These are phyloP conservation scores for Hylomyscus alleni DNA, from an alignment of 2,797 vertebrate species.

Conservation along the genomic window DNA sequence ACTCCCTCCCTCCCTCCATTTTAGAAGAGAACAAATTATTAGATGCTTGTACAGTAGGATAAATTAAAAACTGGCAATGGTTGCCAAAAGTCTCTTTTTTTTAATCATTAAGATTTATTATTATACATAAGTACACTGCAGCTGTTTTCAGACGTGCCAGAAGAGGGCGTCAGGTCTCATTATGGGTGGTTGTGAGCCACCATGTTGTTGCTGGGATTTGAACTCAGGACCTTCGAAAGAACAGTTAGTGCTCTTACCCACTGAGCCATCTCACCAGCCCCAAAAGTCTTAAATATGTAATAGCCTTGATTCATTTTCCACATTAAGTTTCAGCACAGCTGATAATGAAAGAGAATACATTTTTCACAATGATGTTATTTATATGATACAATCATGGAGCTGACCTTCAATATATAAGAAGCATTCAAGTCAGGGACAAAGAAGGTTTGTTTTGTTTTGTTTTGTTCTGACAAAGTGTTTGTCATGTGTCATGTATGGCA, in stretches of 20 bases:
- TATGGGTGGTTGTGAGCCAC: no score
- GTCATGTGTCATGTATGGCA: not conserved
- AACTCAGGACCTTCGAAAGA: no score
- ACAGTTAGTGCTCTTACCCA: no score
- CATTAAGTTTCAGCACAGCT: not conserved
- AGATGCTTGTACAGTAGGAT: not conserved
- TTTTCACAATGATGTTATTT: not conserved
- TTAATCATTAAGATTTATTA: no score
- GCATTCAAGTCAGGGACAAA: slow-evolving; percentile 24
- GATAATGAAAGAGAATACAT: not conserved
- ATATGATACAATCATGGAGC: not conserved
- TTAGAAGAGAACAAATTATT: not conserved
- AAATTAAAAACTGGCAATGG: not conserved
- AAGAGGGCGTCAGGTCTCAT: no score
- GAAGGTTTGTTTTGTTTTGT: not conserved
- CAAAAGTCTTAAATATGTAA: not conserved
- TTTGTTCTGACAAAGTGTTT: not conserved
- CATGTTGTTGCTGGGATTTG: no score
- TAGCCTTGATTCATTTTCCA: not conserved
- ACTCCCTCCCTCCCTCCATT: not conserved
- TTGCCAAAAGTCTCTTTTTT: not conserved
- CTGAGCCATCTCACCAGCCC: no score
- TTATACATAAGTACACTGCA: no score
- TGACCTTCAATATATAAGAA: not conserved
- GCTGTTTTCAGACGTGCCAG: no score